Evolutionary conservation across 2,888 invertebrate genomes (phyloP), one percentile per base, ranked within the genome.

Genomic region (Coecobrya sp.): DNA sequence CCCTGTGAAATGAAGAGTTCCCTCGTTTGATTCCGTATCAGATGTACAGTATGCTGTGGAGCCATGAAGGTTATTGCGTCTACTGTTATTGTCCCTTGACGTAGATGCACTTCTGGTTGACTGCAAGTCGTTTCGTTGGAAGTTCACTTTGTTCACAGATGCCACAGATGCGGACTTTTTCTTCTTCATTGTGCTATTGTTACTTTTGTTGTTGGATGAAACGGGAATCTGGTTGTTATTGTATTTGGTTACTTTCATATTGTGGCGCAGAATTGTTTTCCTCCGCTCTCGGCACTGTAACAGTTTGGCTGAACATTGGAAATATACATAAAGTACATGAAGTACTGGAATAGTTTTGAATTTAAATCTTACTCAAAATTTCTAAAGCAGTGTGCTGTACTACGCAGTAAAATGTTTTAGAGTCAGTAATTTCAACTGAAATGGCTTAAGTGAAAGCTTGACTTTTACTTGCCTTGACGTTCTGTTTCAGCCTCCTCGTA

Each of bases 401-500:
- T 4, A 36, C 36, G 36, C 36, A 4, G 36, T 36, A 36, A 7
- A 36, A 7, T 36, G 36, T 7, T 36, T 36, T 7, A 4, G 36
- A 2, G 36, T 36, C 36, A 36, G 7, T 36, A 11, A 76, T 42
- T 68, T 22, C 19, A 11, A 62, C 49, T 3, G 30, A 68, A 27
- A 11, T 30, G 13, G 52, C 5, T n/a, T n/a, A n/a, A n/a, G 3
- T 79, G 22, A 79, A 55, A 59, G 30, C 1, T 8, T 30, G 19
- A n/a, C 5, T 52, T 30, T 19, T 22, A 79, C 86, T 86, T 95
- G 95, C 95, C 95, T 95, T 95, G 95, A 92, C 95, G 93, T 52
- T 94, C 92, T 10, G 95, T 95, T 93, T 95, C 95, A 90, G 95
- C 93, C 79, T 95, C 94, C 89, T 95, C 95, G 92, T 95, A 95